Evolutionary conservation across 2,888 invertebrate genomes (phyloP).

Genomic region (Malthinus seriepunctatus): DNA sequence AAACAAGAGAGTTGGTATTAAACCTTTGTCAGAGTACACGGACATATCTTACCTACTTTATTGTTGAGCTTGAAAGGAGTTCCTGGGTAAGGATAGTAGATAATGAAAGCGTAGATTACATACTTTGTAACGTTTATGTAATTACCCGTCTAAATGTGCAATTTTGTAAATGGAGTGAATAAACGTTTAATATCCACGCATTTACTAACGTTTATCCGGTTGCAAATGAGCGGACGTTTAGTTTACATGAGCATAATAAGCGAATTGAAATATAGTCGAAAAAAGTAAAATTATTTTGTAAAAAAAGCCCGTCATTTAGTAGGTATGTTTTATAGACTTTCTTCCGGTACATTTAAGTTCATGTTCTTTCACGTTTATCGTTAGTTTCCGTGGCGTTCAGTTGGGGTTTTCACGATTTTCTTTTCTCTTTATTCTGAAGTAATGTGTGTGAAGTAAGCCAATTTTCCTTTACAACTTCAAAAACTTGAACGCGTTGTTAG

Average conservation of each 20-base stretch:
- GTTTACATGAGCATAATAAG: conserved; percentile 23
- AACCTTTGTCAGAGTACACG: conserved; percentile 33
- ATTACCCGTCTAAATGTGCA: conserved; percentile 40
- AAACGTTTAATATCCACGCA: conserved; percentile 39
- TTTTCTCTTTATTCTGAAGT: conserved; percentile 27
- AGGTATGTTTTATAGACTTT: conserved; percentile 32
- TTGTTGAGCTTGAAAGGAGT: conserved; percentile 33
- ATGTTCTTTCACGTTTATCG: conserved; percentile 40
- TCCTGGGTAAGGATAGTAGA: conserved; percentile 32
- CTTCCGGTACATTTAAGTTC: conserved; percentile 43
- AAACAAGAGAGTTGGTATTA: conserved; percentile 23
- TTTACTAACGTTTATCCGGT: conserved; percentile 34
- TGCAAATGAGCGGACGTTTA: conserved; percentile 36
- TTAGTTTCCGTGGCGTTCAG: conserved; percentile 36
- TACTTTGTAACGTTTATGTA: conserved; percentile 38
- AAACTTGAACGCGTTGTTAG: conserved; percentile 18
- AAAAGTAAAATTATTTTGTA: conserved; percentile 21
- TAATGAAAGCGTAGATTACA: conserved; percentile 39
- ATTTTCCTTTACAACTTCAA: conserved; percentile 31
- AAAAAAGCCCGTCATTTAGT: conserved; percentile 25
- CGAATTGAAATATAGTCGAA: too few species aligned
- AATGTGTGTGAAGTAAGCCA: conserved; percentile 30
- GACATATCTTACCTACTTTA: conserved; percentile 39
- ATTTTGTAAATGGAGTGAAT: conserved; percentile 40
- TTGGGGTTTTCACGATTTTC: conserved; percentile 33